phyloP scores from a whole-genome alignment of 1,140 invertebrate genomes.

The Drosophila tristis region DNA sequence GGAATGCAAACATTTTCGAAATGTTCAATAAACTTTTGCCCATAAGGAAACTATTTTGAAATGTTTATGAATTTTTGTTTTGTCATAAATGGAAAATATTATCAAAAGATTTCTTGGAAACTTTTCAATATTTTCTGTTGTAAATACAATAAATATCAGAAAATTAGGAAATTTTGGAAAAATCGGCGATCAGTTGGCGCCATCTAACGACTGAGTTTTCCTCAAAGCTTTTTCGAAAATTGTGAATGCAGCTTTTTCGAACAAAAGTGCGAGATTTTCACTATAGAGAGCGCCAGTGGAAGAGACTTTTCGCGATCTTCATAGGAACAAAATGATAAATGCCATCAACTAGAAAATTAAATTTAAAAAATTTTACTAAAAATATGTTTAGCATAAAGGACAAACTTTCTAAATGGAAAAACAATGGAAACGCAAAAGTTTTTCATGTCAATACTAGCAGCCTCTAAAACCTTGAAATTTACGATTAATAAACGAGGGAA shows the following conservation, averaged over 20 bases:
- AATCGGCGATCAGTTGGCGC: constrained; percentile 39
- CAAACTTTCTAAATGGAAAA: too few relatives aligned
- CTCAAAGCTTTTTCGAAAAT: constrained; percentile 57
- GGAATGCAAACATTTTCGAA: constrained; percentile 13
- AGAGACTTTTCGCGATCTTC: constrained; percentile 23
- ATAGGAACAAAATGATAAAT: too few relatives aligned
- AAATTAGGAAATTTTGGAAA: neutral
- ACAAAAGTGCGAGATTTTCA: neutral
- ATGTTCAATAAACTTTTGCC: constrained; percentile 11
- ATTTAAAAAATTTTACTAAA: too few relatives aligned
- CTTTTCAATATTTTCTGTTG: constrained; percentile 10
- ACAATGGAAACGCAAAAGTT: too few relatives aligned
- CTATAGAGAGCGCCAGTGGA: constrained; percentile 43
- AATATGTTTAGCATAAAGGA: too few relatives aligned
- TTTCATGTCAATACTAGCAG: too few relatives aligned
- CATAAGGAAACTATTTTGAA: too few relatives aligned
- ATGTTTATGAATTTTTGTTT: neutral
- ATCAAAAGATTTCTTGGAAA: neutral
- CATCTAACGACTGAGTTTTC: constrained; percentile 37
- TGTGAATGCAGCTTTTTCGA: constrained; percentile 48
- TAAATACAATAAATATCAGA: neutral
- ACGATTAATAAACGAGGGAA: too few relatives aligned
- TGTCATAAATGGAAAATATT: neutral
- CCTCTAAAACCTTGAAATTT: too few relatives aligned
- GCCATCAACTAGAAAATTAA: too few relatives aligned